These are phyloP conservation scores for Rhorus exstirpatorius DNA, from an alignment of 2,888 invertebrate species.

Conservation along the genomic window DNA sequence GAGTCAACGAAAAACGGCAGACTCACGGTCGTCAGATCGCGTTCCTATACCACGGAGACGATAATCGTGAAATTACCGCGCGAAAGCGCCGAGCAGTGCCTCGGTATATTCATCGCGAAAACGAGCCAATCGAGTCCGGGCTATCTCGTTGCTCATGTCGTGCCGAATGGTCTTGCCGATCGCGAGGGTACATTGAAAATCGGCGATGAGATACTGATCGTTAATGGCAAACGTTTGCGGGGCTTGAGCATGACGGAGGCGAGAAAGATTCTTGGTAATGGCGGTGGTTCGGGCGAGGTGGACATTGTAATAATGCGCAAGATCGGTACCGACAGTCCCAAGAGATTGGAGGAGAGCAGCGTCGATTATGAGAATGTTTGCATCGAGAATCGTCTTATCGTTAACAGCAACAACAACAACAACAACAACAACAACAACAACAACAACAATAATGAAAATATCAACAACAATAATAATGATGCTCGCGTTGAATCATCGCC, in stretches of 20 bases:
- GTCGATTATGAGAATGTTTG: conserved; percentile 90
- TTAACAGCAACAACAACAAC: conserved; percentile 77
- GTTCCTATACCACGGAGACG: conserved; percentile 80
- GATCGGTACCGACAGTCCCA: conserved; percentile 81
- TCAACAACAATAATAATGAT: conserved; percentile 1
- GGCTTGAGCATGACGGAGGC: conserved; percentile 90
- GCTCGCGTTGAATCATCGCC: conserved; percentile 79
- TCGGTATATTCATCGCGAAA: conserved; percentile 92
- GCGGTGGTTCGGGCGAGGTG: conserved; percentile 88
- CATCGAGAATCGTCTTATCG: conserved; percentile 86
- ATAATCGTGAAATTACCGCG: conserved; percentile 88
- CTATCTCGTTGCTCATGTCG: conserved; percentile 91
- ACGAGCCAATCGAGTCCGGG: conserved; percentile 87
- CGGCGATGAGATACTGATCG: conserved; percentile 91
- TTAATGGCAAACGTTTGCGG: conserved; percentile 90
- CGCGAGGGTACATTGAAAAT: conserved; percentile 90
- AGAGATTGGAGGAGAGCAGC: conserved; percentile 89
- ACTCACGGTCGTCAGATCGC: conserved; percentile 78
- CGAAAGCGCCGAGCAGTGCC: conserved; percentile 88
- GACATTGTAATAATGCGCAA: conserved; percentile 89
- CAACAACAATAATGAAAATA: conserved; percentile 73
- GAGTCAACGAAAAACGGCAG: conserved; percentile 6
- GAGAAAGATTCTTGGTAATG: conserved; percentile 88
- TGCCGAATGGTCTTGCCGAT: conserved; percentile 90
- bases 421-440: conserved; percentile 25